A percentile compares a stretch with the other conserved stretches of the same genome.
Evolutionary conservation across 1,140 invertebrate genomes (phyloP).

Genomic region (Eriocheir sinensis): DNA sequence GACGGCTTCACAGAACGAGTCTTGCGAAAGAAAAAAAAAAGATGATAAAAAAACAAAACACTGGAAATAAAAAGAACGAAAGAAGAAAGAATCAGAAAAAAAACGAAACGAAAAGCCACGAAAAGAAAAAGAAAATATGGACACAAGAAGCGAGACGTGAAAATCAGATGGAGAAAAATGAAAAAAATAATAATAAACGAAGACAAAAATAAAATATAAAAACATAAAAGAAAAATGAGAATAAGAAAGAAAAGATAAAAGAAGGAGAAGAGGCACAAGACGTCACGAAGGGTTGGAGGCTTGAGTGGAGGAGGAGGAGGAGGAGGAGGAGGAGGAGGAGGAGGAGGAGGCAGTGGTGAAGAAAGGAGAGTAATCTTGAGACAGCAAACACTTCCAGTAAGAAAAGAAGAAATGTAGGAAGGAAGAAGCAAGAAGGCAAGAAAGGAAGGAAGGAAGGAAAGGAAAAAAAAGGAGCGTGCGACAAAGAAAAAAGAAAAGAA

Average conservation of each 20-base stretch:
- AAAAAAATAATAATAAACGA: not conserved
- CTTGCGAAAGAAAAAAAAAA: no score
- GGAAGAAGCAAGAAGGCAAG: not conserved
- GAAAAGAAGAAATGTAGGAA: not conserved
- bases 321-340: not conserved
- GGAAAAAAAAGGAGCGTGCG: not conserved
- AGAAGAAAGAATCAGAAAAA: not conserved
- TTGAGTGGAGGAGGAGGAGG: not conserved
- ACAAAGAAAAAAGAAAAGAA: not conserved
- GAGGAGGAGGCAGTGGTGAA: not conserved
- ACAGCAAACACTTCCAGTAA: not conserved
- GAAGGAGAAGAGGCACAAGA: not conserved
- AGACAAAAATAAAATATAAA: not conserved
- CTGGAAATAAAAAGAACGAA: not conserved
- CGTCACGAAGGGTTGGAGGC: no score
- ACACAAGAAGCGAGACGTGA: not conserved
- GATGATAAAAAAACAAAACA: no score
- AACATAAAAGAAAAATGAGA: not conserved
- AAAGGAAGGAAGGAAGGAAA: not conserved
- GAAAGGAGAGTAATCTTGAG: not conserved
- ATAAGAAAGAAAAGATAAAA: not conserved
- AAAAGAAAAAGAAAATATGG: not conserved
- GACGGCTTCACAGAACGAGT: no score
- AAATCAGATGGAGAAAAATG: not conserved
- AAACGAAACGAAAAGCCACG: no score